Conservation (phyloP, 1,140 invertebrate genomes). For the Magallana angulata region DNA sequence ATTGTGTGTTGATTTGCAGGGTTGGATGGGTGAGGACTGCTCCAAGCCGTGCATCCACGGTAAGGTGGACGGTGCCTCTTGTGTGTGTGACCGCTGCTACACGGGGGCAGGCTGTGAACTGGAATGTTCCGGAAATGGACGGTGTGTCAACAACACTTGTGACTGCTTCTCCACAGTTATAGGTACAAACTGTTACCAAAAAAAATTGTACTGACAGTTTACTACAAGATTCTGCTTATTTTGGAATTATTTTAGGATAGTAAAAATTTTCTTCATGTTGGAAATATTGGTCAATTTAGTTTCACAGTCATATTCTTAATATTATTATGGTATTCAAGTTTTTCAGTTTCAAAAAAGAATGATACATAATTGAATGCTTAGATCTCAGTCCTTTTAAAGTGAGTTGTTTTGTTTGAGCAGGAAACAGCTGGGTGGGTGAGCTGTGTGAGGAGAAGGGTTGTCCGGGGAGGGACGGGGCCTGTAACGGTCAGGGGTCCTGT, state of each 20-base stretch:
- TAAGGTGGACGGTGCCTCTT: conserved; percentile 51
- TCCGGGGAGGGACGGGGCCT: conserved; percentile 65
- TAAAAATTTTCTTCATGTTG: too few relatives aligned
- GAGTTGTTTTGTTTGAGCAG: background rate
- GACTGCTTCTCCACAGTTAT: conserved; percentile 49
- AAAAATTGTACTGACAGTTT: background rate
- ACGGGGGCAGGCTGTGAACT: conserved; percentile 64
- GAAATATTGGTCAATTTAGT: too few relatives aligned
- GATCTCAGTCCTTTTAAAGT: too few relatives aligned
- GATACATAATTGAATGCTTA: too few relatives aligned
- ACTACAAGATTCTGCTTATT: too few relatives aligned
- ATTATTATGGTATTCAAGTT: too few relatives aligned
- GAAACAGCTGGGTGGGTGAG: conserved; percentile 54
- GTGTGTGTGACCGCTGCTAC: conserved; percentile 65
- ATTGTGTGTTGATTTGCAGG: conserved; percentile 34
- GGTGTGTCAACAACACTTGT: conserved; percentile 56
- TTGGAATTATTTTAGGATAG: too few relatives aligned
- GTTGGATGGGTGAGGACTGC: conserved; percentile 63
- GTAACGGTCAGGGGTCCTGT: conserved; percentile 68
- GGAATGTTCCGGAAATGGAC: conserved; percentile 60
- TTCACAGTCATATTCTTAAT: too few relatives aligned
- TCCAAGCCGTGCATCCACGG: conserved; percentile 62
- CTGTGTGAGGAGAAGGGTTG: conserved; percentile 63
- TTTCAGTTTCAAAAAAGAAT: too few relatives aligned
- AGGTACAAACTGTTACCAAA: conserved; percentile 37